Evolutionary conservation across 2,113 vertebrate species (phyloP), one percentile per base, ranked within the genome.

Genomic region (Lontra canadensis): DNA sequence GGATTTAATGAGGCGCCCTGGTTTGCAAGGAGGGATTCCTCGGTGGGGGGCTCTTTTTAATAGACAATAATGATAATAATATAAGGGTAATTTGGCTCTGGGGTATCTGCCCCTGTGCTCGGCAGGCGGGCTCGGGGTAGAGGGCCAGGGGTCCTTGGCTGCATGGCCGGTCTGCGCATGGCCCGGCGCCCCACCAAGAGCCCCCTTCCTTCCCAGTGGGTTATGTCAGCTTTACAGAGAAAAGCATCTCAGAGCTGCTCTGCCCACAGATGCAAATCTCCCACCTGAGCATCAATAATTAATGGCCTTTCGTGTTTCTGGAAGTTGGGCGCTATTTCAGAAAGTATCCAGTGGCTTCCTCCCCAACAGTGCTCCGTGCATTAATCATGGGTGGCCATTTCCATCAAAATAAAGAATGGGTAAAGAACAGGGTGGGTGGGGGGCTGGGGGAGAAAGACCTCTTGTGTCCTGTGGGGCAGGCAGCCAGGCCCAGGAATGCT

Each of bases 1-100:
- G 95, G 96, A 98, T 98, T 98, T 96, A 96, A 98, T 61, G 96
- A 95, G 71, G 88, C 0, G 4, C 73, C 85, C 95, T 76, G 0
- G 21, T 90, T 73, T 96, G 67, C 6, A 86, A 9, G 34, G 13
- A 15, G 4, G n/a, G 15, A 57, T 76, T 18, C 63, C 55, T n/a
- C 42, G 65, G 57, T 29, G 36, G 84, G 84, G 87, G 78, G 44
- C 71, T 82, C 47, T 73, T 96, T 89, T 76, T 7, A 85, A 88
- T n/a, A 55, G 63, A 26, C 14, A 13, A 8, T 82, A 6, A 36
- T 29, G 63, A 69, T 13, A 20, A 49, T 59, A 6, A 47, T 55
- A 12, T 4, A 26, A 31, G 49, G 87, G 80, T 39, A 36, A 42
- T 49, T 71, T 89, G 82, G 42, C 36, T 81, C 52, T 31, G n/a